Evolutionary conservation across 2,888 invertebrate genomes (phyloP).

Genomic region (Hipparchia sbordonii): DNA sequence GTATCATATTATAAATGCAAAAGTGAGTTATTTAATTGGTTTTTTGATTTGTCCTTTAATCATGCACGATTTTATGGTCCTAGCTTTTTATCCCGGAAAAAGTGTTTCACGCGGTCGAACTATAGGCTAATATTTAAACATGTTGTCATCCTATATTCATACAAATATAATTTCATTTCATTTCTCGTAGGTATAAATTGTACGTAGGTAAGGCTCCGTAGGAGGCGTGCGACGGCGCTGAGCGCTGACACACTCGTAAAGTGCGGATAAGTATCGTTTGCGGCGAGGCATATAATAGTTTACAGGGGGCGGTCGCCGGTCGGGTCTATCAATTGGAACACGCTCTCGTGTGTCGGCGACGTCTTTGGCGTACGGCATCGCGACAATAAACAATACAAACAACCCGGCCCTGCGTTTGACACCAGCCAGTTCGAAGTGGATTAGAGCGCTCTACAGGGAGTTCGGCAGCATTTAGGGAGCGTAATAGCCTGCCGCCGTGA

Average conservation of each 20-base stretch:
- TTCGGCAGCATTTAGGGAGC: constrained; percentile 81
- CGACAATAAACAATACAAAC: constrained; percentile 83
- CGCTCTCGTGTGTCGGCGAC: constrained; percentile 57
- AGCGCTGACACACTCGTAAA: constrained; percentile 24
- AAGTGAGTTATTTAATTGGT: too few species aligned
- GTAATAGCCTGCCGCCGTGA: constrained; percentile 81
- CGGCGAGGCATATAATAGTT: constrained; percentile 43
- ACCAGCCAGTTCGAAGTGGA: constrained; percentile 80
- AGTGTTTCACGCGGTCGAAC: too few species aligned
- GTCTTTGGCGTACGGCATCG: constrained; percentile 75
- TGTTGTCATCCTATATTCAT: too few species aligned
- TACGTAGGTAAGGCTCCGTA: not conserved
- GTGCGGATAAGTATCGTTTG: constrained; percentile 59
- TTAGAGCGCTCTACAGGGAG: constrained; percentile 79
- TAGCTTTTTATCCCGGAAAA: too few species aligned
- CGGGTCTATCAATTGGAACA: constrained; percentile 71
- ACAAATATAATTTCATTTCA: not conserved
- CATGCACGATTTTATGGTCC: too few species aligned
- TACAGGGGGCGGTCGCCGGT: constrained; percentile 31
- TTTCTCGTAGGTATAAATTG: not conserved
- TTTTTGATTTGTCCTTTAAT: too few species aligned
- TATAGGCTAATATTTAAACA: too few species aligned
- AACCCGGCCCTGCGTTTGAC: constrained; percentile 81
- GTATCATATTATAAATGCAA: too few species aligned
- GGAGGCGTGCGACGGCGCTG: not conserved